phyloP scores from a whole-genome alignment of 1,140 invertebrate genomes.

The Brachionus calyciflorus region DNA sequence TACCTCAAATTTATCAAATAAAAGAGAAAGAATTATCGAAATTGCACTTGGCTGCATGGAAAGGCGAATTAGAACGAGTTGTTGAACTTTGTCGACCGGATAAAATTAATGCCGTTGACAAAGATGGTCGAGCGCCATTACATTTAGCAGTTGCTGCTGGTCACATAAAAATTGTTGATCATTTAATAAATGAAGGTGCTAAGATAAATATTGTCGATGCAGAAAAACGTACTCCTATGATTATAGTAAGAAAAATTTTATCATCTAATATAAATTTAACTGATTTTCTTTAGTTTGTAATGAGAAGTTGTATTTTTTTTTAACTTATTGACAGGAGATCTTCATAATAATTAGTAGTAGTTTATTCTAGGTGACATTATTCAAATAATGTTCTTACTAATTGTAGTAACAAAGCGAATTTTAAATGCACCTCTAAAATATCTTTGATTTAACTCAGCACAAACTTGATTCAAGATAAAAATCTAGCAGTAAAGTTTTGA shows the following conservation, averaged over 20 bases:
- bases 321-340: too few relatives aligned
- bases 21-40: slow-evolving; percentile 41
- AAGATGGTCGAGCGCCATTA: slow-evolving; percentile 80
- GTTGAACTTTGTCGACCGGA: slow-evolving; percentile 31
- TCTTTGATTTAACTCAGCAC: too few relatives aligned
- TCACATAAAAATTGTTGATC: slow-evolving; percentile 70
- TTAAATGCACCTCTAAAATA: too few relatives aligned
- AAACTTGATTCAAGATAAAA: too few relatives aligned
- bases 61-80: slow-evolving; percentile 12
- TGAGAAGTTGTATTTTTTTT: not conserved
- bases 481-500: too few relatives aligned
- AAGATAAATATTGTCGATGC: slow-evolving; percentile 18
- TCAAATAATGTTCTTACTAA: too few relatives aligned
- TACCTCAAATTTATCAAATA: slow-evolving; percentile 5
- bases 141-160: slow-evolving; percentile 83
- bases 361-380: too few relatives aligned
- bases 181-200: slow-evolving; percentile 39
- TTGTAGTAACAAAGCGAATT: too few relatives aligned
- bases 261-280: not conserved
- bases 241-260: slow-evolving; percentile 22
- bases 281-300: too few relatives aligned
- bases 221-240: not conserved
- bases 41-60: slow-evolving; percentile 29
- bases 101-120: slow-evolving; percentile 76
- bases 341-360: too few relatives aligned